Percentiles rank a stretch among this genome's conserved stretches.
Evolutionary conservation across 2,113 vertebrate species (phyloP).

Genomic region (Sarotherodon lohbergeri): DNA sequence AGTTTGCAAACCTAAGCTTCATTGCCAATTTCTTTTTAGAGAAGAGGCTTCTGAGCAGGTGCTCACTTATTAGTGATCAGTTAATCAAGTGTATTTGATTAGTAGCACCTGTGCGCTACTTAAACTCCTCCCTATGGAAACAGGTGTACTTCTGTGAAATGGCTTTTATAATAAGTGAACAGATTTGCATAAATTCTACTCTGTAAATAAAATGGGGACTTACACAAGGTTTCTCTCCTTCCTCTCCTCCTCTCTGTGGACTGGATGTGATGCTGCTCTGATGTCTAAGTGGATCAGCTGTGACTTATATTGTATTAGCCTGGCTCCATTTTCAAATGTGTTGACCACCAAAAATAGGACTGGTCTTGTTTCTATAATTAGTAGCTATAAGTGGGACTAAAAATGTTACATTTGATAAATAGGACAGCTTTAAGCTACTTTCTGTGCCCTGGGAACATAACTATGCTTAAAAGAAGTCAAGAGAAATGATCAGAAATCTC

Average conservation of each 20-base stretch:
- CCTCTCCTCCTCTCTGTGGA: not conserved
- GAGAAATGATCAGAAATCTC: not conserved
- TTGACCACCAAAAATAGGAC: not conserved
- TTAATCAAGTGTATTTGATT: not conserved
- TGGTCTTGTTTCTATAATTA: not conserved
- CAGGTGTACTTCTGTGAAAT: not conserved
- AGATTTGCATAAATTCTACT: not conserved
- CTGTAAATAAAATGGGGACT: not conserved
- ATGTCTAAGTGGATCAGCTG: not conserved
- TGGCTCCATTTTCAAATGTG: not conserved
- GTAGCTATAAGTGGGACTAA: not conserved
- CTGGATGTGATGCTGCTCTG: not conserved
- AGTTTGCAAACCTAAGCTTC: not conserved
- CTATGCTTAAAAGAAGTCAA: not conserved
- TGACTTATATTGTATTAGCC: not conserved
- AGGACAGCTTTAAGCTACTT: not conserved
- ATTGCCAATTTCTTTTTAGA: not conserved
- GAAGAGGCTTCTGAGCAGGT: not conserved
- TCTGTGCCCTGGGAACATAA: not conserved
- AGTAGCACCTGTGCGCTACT: not conserved
- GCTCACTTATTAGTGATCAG: not conserved
- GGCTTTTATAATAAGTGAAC: not conserved
- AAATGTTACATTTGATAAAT: not conserved
- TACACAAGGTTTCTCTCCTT: not conserved
- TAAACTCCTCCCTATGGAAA: not conserved